phyloP scores from a whole-genome alignment of 2,113 vertebrate genomes.

The Epinephelus cyanopodus region DNA sequence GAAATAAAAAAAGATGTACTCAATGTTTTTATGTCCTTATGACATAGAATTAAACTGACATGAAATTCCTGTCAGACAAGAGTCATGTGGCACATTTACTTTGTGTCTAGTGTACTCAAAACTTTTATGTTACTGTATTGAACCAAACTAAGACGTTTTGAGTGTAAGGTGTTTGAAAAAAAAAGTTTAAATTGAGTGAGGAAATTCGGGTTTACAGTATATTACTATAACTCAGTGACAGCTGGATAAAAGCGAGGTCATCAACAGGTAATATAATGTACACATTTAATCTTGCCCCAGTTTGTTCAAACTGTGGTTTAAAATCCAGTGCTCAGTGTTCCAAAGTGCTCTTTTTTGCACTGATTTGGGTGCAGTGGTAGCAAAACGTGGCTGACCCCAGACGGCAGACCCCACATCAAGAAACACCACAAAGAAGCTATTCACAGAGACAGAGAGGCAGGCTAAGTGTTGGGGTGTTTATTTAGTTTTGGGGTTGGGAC shows the following conservation, averaged over 20 bases:
- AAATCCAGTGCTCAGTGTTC: not conserved
- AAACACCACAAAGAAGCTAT: constrained; percentile 57
- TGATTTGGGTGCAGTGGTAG: not conserved
- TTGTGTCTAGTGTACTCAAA: too few relatives aligned
- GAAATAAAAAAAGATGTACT: too few relatives aligned
- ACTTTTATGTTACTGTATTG: too few relatives aligned
- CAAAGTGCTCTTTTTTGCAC: not conserved
- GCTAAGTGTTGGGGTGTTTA: constrained; percentile 64
- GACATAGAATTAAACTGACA: too few relatives aligned
- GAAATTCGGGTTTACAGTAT: too few relatives aligned
- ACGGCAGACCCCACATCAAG: constrained; percentile 54
- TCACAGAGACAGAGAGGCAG: constrained; percentile 39
- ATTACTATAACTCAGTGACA: not conserved
- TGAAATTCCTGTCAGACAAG: too few relatives aligned
- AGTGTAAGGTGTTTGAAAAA: too few relatives aligned
- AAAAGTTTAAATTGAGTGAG: too few relatives aligned
- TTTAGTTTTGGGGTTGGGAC: constrained; percentile 69
- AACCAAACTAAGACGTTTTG: too few relatives aligned
- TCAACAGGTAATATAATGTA: not conserved
- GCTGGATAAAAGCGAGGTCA: not conserved
- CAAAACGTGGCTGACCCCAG: not conserved
- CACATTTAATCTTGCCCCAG: too few relatives aligned
- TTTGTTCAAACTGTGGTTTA: not conserved
- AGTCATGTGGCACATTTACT: too few relatives aligned
- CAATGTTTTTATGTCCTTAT: too few relatives aligned